A percentile compares a stretch with the other conserved stretches of the same genome.
Evolutionary conservation across 2,113 vertebrate genomes (phyloP).

Genomic region (Hipposideros armiger): DNA sequence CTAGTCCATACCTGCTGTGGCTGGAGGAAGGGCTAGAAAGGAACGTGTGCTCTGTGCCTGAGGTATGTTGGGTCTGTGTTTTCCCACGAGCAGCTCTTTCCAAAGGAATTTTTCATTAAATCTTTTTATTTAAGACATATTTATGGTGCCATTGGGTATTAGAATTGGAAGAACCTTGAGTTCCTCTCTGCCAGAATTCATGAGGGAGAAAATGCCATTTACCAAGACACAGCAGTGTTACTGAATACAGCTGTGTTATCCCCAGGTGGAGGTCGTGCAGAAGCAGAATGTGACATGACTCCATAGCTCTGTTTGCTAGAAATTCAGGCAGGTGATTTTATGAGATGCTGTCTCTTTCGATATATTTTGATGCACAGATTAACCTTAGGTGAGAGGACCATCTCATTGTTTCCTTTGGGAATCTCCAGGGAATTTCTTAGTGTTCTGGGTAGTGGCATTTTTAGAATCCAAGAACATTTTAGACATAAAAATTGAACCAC

Average conservation of each 20-base stretch:
- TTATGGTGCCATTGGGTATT: neutral
- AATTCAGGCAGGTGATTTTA: neutral
- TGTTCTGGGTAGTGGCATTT: neutral
- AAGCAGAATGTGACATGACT: rapidly evolving
- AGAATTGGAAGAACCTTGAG: neutral
- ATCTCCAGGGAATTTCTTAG: neutral
- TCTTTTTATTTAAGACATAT: neutral
- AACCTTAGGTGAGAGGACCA: neutral
- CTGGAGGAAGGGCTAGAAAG: neutral
- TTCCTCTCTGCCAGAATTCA: neutral
- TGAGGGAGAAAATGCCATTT: neutral
- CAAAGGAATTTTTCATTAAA: neutral
- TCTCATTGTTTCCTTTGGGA: neutral
- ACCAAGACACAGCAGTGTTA: neutral
- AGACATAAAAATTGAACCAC: neutral
- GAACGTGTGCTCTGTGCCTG: neutral
- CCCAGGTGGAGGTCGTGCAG: neutral
- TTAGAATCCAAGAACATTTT: neutral
- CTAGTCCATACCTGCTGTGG: neutral
- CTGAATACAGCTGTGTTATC: rapidly evolving
- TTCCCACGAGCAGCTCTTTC: slow-evolving; percentile 1
- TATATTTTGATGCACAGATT: too few species aligned
- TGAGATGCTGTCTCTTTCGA: rapidly evolving
- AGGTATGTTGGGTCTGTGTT: neutral
- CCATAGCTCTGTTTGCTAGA: neutral